Percentiles rank a stretch among this genome's conserved stretches.
phyloP scores from a whole-genome alignment of 2,797 vertebrate species.

The Pantherophis alleghaniensis region DNA sequence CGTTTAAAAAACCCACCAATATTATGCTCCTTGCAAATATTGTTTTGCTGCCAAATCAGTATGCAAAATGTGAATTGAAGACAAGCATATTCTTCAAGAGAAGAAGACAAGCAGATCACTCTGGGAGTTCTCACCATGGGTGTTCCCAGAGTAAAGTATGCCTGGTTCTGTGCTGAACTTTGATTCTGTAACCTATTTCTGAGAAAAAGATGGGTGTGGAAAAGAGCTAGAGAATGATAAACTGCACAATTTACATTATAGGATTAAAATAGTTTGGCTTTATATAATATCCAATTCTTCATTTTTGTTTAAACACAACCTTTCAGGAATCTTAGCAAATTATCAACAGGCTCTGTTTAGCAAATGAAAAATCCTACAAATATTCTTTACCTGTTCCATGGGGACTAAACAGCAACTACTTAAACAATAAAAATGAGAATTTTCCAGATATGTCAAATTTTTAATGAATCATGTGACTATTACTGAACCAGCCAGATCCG shows the following conservation, averaged over 20 bases:
- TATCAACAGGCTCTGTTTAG: background rate
- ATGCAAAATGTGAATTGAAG: background rate
- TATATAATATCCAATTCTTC: background rate
- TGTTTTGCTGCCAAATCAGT: background rate
- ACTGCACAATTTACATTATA: background rate
- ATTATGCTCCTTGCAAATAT: background rate
- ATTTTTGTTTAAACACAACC: background rate
- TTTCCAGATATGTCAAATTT: slow-evolving; percentile 45
- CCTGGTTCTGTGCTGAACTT: background rate
- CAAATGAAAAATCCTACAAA: background rate
- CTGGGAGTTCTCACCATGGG: background rate
- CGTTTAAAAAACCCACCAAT: background rate
- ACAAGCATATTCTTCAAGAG: background rate
- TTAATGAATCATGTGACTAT: slow-evolving; percentile 61
- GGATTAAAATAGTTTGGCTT: background rate
- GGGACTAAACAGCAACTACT: background rate
- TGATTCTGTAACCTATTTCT: background rate
- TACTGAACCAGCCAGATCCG: slow-evolving; percentile 38
- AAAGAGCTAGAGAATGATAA: background rate
- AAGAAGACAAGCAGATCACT: background rate
- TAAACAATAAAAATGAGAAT: slow-evolving; percentile 33
- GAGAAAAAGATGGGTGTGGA: background rate
- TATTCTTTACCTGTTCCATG: background rate
- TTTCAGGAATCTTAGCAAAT: background rate
- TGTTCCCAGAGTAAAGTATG: background rate